A percentile compares a stretch with the other conserved stretches of the same genome.
Evolutionary conservation across 2,888 invertebrate species (phyloP).

Genomic region (Lochmaea capreae): DNA sequence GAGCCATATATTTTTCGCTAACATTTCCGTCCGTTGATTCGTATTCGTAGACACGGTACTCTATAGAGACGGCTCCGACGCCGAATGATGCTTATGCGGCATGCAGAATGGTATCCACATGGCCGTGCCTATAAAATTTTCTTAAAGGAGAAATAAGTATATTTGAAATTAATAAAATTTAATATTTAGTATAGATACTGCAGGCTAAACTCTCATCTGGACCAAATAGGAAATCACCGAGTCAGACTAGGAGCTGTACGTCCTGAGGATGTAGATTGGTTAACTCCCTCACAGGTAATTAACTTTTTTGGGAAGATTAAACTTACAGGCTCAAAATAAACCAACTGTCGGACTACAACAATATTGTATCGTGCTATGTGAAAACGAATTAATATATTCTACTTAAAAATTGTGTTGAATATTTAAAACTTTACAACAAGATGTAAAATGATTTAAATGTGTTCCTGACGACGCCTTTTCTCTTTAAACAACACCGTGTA

Average conservation of each 20-base stretch:
- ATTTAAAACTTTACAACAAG: no score
- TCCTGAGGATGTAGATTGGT: no score
- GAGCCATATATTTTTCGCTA: conserved; percentile 17
- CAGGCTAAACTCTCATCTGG: no score
- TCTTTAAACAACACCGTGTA: not conserved
- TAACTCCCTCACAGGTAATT: no score
- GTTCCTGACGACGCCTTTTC: not conserved
- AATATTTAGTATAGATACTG: no score
- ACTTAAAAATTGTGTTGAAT: no score
- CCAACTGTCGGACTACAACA: no score
- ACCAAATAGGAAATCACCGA: no score
- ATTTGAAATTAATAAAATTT: not conserved
- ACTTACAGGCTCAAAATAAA: no score
- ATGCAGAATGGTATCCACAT: conserved; percentile 9
- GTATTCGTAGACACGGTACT: conserved; percentile 20
- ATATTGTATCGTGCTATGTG: not conserved
- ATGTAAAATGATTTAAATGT: not conserved
- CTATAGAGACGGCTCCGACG: conserved; percentile 20
- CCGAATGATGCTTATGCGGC: conserved; percentile 17
- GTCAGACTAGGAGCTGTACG: no score
- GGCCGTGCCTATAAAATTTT: not conserved
- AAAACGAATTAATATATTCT: no score
- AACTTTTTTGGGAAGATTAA: no score
- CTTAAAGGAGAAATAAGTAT: not conserved
- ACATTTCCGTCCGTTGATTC: conserved; percentile 8